These are phyloP conservation scores for Spisula solida DNA, from an alignment of 2,888 invertebrate species.

Conservation along the genomic window DNA sequence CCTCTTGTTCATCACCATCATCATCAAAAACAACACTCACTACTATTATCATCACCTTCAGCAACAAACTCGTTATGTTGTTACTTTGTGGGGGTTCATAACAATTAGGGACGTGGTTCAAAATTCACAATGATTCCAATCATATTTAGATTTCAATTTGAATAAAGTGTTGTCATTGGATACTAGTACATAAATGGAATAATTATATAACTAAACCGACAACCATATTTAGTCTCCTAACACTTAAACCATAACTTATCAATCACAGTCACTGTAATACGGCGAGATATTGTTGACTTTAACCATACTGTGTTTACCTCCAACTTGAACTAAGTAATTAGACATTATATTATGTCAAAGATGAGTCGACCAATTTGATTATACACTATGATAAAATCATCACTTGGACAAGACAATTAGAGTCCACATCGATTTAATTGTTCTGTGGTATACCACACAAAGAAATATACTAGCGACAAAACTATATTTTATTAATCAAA, in stretches of 20 bases:
- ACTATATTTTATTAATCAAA: neutral
- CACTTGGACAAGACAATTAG: neutral
- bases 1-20: neutral
- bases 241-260: neutral
- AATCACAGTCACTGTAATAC: neutral
- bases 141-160: neutral
- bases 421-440: neutral
- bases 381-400: neutral
- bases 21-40: neutral
- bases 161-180: neutral
- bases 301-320: neutral
- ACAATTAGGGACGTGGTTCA: no score
- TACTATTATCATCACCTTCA: neutral
- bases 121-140: neutral
- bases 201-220: neutral
- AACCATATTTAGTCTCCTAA: neutral
- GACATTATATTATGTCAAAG: neutral
- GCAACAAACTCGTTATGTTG: no score
- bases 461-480: neutral
- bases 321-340: constrained; percentile 4
- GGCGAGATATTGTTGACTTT: neutral
- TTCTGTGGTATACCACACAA: neutral
- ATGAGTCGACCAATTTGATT: constrained; percentile 4
- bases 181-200: neutral
- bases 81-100: neutral